phyloP scores from a whole-genome alignment of 2,888 invertebrate genomes.

The Ectemnius cavifrons region DNA sequence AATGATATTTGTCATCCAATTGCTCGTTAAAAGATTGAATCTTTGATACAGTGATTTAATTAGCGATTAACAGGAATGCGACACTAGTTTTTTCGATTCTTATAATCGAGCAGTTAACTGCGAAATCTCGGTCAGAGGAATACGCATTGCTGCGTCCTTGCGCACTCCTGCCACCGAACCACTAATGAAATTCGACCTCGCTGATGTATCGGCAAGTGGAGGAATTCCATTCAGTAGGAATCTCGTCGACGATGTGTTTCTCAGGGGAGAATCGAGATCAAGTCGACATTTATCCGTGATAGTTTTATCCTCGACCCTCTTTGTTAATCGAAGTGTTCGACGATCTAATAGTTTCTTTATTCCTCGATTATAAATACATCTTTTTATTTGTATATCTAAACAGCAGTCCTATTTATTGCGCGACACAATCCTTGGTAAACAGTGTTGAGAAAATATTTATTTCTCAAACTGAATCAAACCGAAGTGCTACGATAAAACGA shows the following conservation, averaged over 20 bases:
- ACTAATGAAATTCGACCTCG: slow-evolving; percentile 29
- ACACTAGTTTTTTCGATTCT: neutral
- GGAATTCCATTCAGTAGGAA: slow-evolving; percentile 50
- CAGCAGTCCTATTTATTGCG: too few relatives aligned
- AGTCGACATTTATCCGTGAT: slow-evolving; percentile 56
- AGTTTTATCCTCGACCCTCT: slow-evolving; percentile 68
- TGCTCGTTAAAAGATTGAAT: too few relatives aligned
- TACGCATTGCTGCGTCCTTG: neutral
- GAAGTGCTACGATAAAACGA: too few relatives aligned
- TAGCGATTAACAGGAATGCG: neutral
- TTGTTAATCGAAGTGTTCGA: slow-evolving; percentile 30
- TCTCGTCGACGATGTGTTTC: slow-evolving; percentile 32
- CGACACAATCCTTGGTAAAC: too few relatives aligned
- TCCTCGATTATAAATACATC: too few relatives aligned
- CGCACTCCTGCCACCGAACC: slow-evolving; percentile 7
- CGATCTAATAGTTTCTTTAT: neutral
- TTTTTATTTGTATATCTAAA: too few relatives aligned
- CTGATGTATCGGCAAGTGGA: slow-evolving; percentile 18
- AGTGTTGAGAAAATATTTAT: too few relatives aligned
- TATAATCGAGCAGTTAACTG: neutral
- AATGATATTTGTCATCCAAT: too few relatives aligned
- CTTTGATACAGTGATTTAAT: too few relatives aligned
- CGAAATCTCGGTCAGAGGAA: slow-evolving; percentile 9
- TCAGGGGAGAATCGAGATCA: slow-evolving; percentile 38
- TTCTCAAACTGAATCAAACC: too few relatives aligned